Base-by-base conservation (phyloP, 2,888 invertebrate species). In the Aquatica leii region DNA sequence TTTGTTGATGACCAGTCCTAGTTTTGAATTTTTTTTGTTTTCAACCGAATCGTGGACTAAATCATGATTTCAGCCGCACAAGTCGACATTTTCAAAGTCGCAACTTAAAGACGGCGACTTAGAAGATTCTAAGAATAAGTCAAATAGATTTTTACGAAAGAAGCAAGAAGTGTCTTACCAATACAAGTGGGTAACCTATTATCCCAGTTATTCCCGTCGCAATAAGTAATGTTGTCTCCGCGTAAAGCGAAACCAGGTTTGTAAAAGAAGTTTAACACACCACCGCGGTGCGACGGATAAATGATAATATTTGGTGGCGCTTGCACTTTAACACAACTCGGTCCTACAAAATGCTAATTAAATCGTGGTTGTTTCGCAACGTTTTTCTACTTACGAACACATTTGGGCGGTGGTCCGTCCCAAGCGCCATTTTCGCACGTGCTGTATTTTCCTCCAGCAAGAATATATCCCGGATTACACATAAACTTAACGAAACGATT, bases 31-130 rank as follows among this genome's bases (percentile, higher is more conserved):
- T 88, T 46, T 88, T 82, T 9, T 92, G 82, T 9, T n/a, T 76
- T 83, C 94, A 94, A 94, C 70, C 91, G 90, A 68, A 92, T 91
- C 76, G 91, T 88, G 65, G 0, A 84, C 81, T 0, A 87, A 83
- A 61, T 92, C 92, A 43, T 90, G 88, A 0, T 82, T 85, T 94
- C 94, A 94, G n/a, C 91, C 92, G 71, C 94, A 94, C 0, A 92
- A 75, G 69, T 86, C 86, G 0, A 83, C 80, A 0, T 82, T 81
- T 77, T 92, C 91, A 72, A 92, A 92, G 74, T 90, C 87, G 70
- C 92, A 92, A 20, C 81, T 83, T 24, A 85, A 77, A 8, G 81
- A 75, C 0, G 84, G 81, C 21, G 76, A 72, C 0, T 77, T 77
- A 20, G 73, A 78, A 2, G 79, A 70, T 40, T 77, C 85, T 86